phyloP scores from a whole-genome alignment of 2,797 vertebrate species.

The Esox masquinongy region DNA sequence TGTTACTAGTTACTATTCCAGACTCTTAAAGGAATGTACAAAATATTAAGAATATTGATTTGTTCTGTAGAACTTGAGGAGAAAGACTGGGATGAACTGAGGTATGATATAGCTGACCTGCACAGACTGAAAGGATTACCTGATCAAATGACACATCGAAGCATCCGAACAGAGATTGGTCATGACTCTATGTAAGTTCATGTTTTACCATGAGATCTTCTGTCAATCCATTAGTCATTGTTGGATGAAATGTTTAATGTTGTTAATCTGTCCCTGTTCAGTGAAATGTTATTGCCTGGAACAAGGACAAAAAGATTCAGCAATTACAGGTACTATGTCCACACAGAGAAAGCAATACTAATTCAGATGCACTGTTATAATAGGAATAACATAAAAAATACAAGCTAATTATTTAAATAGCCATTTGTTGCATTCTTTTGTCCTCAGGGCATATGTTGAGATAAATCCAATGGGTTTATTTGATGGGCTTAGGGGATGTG shows the following conservation, averaged over 20 bases:
- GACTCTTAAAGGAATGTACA: not conserved
- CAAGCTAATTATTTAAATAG: not conserved
- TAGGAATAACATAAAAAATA: not conserved
- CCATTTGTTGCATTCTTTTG: not conserved
- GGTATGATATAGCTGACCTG: conserved; percentile 13
- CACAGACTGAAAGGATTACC: conserved; percentile 20
- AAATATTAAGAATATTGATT: not conserved
- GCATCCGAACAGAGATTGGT: not conserved
- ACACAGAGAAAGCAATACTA: not conserved
- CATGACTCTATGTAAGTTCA: not conserved
- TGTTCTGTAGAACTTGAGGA: conserved; percentile 8
- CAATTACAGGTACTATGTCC: not conserved
- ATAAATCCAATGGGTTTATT: conserved; percentile 12
- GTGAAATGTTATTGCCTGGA: not conserved
- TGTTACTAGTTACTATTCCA: not conserved
- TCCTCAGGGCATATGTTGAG: conserved; percentile 2
- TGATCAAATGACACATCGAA: conserved; percentile 4
- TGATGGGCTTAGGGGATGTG: conserved; percentile 2
- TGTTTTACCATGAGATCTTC: not conserved
- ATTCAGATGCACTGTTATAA: not conserved
- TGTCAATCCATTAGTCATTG: not conserved
- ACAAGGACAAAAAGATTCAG: not conserved
- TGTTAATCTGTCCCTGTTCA: not conserved
- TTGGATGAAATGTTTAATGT: not conserved
- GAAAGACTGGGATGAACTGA: conserved; percentile 14